A percentile compares a stretch with the other conserved stretches of the same genome.
These are phyloP conservation scores for Hypercompe scribonia DNA, from an alignment of 2,888 invertebrate genomes.

Conservation along the genomic window DNA sequence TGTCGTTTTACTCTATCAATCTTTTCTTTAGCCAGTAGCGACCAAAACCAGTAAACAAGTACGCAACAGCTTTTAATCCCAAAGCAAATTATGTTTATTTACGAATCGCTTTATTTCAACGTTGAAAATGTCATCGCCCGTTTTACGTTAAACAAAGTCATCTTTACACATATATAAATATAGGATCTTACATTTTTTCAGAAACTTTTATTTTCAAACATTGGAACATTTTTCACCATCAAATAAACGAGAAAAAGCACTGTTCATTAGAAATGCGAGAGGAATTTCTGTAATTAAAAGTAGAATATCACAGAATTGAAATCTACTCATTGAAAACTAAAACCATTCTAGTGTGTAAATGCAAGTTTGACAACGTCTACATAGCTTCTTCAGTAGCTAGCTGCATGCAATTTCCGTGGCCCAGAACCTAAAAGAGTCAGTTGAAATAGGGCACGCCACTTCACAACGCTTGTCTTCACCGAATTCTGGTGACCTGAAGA, in stretches of 20 bases:
- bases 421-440: slow-evolving; percentile 51
- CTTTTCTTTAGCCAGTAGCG: background rate
- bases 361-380: slow-evolving; percentile 3
- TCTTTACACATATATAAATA: background rate
- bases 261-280: slow-evolving; percentile 41
- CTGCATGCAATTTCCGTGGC: slow-evolving; percentile 40
- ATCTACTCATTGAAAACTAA: slow-evolving; percentile 34
- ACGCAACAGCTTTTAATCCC: slow-evolving; percentile 25
- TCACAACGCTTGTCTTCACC: slow-evolving; percentile 72
- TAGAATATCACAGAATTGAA: slow-evolving; percentile 39
- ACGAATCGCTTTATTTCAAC: slow-evolving; percentile 21
- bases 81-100: slow-evolving; percentile 28
- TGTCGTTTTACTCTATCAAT: background rate
- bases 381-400: slow-evolving; percentile 14
- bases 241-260: slow-evolving; percentile 45
- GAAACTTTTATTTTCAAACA: slow-evolving; percentile 21
- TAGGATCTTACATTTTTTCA: background rate
- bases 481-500: slow-evolving; percentile 82
- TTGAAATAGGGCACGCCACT: slow-evolving; percentile 75
- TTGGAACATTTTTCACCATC: slow-evolving; percentile 25
- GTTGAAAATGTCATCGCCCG: slow-evolving; percentile 29
- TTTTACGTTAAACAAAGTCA: slow-evolving; percentile 20
- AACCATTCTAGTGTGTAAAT: slow-evolving; percentile 23
- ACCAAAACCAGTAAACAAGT: slow-evolving; percentile 27
- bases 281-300: slow-evolving; percentile 52